These are phyloP conservation scores for Montipora sp. DNA, from an alignment of 64 coral and sea anemone genomes.

Conservation along the genomic window DNA sequence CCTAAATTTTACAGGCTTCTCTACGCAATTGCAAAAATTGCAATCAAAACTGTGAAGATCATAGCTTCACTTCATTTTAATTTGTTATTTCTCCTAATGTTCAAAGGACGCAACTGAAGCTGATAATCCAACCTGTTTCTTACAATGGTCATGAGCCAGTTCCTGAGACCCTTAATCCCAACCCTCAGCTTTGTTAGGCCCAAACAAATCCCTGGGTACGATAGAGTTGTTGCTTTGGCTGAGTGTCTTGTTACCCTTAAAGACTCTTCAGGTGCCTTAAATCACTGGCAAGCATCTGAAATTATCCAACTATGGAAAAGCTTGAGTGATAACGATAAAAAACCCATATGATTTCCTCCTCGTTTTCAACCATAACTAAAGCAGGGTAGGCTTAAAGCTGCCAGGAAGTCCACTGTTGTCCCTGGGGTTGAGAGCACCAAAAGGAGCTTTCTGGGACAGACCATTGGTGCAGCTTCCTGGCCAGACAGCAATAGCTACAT, in stretches of 20 bases:
- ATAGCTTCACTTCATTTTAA: background rate
- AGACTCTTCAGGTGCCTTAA: conserved; percentile 1
- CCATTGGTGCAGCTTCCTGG: conserved; percentile 57
- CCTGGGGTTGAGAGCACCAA: conserved; percentile 37
- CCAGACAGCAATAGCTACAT: conserved; percentile 69
- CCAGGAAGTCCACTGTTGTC: conserved; percentile 30
- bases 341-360: background rate
- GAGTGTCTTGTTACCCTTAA: conserved; percentile 2
- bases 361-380: conserved; percentile 1
- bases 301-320: conserved; percentile 5
- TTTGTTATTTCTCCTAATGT: background rate
- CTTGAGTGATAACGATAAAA: background rate
- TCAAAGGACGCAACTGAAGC: conserved; percentile 1
- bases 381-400: conserved; percentile 9
- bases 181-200: background rate
- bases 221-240: conserved; percentile 14
- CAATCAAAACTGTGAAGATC: too few species aligned
- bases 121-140: conserved; percentile 17
- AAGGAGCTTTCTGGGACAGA: conserved; percentile 53
- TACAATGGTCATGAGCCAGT: conserved; percentile 2
- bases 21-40: too few species aligned
- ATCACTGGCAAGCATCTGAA: background rate
- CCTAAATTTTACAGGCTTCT: too few species aligned
- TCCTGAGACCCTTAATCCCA: background rate
- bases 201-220: conserved; percentile 8